Evolutionary conservation across 2,113 vertebrate species (phyloP), one percentile per base, ranked within the genome.

Genomic region (Malurus elegans): DNA sequence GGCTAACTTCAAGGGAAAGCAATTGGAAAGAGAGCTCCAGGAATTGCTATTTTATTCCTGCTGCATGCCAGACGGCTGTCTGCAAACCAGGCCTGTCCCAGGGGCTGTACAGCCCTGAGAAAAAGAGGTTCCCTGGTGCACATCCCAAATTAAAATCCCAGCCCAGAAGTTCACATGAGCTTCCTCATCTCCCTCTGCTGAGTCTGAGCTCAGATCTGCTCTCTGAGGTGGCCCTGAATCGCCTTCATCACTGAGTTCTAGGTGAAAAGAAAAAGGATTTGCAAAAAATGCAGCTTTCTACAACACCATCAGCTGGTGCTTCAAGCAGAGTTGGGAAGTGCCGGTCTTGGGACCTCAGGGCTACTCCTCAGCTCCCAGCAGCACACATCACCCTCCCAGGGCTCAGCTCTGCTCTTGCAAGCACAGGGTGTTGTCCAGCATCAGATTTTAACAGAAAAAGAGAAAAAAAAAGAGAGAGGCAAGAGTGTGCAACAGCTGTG

Each of bases 401-500:
- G 64, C 62, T 92, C 73, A 47, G 34, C 57, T 93, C 72, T 1
- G 1, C 34, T 64, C 50, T 44, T 11, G 56, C 38, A 66, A 78
- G 34, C 1, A 3, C 2, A 0, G 20, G 32, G 45, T 65, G 18
- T 42, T 90, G 71, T 54, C 67, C 70, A 73, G 62, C 32, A 19
- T 32, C 38, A 65, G 54, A 54, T 61, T 67, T 71, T 85, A 82
- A 31, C 10, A 48, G 21, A 2, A 0, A 1, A 14, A 56, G 42
- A 32, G 15, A 45, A 10, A 28, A 25, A 24, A 10, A 38, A 57
- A 42, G 3, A 15, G 21, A 29, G 24, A 60, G 38, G 5, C 74
- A 78, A 84, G 58, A 26, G 88, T 93, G 91, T 70, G 86, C 75
- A 95, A 80, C 96, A 97, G 92, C 94, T 96, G 96, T 86, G 86